Evolutionary conservation across 2,797 vertebrate species (phyloP).

Genomic region (Spondyliosoma cantharus): DNA sequence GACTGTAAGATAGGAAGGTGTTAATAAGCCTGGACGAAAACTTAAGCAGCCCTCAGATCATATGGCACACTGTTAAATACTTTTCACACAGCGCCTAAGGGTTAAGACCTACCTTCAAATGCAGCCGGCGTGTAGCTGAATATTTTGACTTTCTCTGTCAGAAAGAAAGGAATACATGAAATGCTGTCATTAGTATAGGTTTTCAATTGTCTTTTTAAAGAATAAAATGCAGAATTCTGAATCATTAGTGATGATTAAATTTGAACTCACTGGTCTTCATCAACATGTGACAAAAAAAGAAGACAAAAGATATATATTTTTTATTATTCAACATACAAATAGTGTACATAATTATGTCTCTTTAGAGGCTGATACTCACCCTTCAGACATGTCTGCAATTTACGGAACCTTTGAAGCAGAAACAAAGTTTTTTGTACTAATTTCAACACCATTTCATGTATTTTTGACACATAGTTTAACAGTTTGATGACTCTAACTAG

Average conservation of each 20-base stretch:
- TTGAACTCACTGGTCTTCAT: conserved; percentile 81
- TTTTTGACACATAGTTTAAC: neutral
- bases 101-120: conserved; percentile 76
- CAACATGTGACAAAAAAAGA: conserved; percentile 29
- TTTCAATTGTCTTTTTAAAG: neutral
- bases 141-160: conserved; percentile 82
- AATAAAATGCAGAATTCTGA: neutral
- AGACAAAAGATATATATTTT: conserved; percentile 5
- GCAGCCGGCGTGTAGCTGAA: conserved; percentile 81
- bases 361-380: conserved; percentile 71
- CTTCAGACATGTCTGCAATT: conserved; percentile 83
- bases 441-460: neutral
- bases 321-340: conserved; percentile 2
- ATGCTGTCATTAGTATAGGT: neutral
- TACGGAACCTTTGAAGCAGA: conserved; percentile 57
- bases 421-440: conserved; percentile 6
- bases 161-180: conserved; percentile 10
- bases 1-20: conserved; percentile 62
- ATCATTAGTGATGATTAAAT: neutral
- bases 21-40: neutral
- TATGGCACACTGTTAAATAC: neutral
- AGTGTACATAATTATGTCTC: neutral
- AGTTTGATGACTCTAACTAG: neutral
- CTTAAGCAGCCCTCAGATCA: neutral
- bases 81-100: neutral